Conservation (phyloP, 2,888 invertebrate species). For the Conistra vaccinii region DNA sequence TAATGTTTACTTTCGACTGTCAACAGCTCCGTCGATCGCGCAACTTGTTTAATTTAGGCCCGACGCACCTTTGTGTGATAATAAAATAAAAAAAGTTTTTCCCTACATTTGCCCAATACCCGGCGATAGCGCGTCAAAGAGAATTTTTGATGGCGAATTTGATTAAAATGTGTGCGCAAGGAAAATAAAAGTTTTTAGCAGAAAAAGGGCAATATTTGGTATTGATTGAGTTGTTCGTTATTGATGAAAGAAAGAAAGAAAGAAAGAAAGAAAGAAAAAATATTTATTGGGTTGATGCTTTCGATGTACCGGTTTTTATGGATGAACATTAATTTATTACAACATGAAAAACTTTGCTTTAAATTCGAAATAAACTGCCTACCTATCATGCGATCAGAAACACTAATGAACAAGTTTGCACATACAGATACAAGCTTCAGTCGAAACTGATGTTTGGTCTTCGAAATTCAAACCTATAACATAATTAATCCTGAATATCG, state of each 20-base stretch:
- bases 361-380: not conserved
- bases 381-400: not conserved
- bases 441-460: constrained; percentile 45
- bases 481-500: constrained; percentile 75
- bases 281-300: too few species aligned
- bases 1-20: constrained; percentile 71
- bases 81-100: constrained; percentile 78
- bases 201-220: constrained; percentile 48
- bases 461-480: constrained; percentile 69
- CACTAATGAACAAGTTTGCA: not conserved
- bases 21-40: constrained; percentile 60
- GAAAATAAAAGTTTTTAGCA: constrained; percentile 58
- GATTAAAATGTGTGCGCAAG: constrained; percentile 66
- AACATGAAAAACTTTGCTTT: not conserved
- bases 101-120: constrained; percentile 72
- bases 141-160: constrained; percentile 68
- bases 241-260: too few species aligned
- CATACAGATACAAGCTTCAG: constrained; percentile 9
- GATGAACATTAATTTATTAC: not conserved
- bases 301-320: not conserved
- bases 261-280: too few species aligned
- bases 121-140: constrained; percentile 72
- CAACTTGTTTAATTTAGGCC: constrained; percentile 81
- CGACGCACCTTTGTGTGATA: constrained; percentile 80
- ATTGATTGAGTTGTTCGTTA: constrained; percentile 25